Evolutionary conservation across 2,888 invertebrate species (phyloP).

Genomic region (Hirtodrosophila confusa): DNA sequence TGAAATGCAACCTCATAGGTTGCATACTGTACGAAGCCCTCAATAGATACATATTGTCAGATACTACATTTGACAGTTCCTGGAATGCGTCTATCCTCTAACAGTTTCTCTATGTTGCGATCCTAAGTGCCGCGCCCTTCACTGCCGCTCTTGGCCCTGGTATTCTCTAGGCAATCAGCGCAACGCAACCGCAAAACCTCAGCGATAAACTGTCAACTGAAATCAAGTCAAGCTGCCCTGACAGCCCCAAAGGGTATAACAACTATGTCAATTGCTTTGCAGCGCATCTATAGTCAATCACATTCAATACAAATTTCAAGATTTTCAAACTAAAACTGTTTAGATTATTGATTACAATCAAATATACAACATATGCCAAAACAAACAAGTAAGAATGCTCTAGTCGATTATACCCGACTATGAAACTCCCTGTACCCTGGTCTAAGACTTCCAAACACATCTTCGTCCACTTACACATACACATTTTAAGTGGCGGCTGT

Average conservation of each 20-base stretch:
- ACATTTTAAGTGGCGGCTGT: no score
- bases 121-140: slow-evolving; percentile 9
- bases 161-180: slow-evolving; percentile 37
- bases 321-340: no score
- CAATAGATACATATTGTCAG: slow-evolving; percentile 4
- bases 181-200: slow-evolving; percentile 52
- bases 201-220: slow-evolving; percentile 62
- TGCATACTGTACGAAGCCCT: slow-evolving; percentile 9
- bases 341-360: no score
- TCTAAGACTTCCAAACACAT: no score
- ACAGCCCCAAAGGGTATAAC: background rate
- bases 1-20: slow-evolving; percentile 43
- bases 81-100: slow-evolving; percentile 47
- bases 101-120: slow-evolving; percentile 23
- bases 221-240: slow-evolving; percentile 37
- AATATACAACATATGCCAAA: no score
- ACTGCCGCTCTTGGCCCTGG: background rate
- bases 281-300: no score
- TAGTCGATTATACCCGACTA: no score
- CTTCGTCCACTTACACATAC: no score
- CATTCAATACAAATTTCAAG: no score
- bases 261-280: no score
- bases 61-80: slow-evolving; percentile 26
- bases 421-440: no score
- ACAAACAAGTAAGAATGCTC: no score